A percentile compares a stretch with the other conserved stretches of the same genome.
phyloP scores from a whole-genome alignment of 2,888 invertebrate genomes.

The Parapristionchus giblindavisi region DNA sequence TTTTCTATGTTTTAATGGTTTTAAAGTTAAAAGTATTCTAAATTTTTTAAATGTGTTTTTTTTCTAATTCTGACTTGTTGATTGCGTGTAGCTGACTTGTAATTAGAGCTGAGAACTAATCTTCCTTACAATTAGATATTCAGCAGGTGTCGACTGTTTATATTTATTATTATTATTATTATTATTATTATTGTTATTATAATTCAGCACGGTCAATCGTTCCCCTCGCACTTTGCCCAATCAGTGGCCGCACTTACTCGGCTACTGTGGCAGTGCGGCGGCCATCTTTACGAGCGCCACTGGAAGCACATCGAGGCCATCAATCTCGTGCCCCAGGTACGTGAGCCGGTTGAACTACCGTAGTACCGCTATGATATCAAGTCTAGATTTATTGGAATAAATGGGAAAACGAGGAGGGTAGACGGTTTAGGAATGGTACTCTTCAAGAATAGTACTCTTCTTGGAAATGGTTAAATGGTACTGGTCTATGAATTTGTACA shows the following conservation, averaged over 20 bases:
- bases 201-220: constrained; percentile 32
- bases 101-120: too few relatives aligned
- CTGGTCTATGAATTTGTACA: too few relatives aligned
- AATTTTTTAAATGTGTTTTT: background rate
- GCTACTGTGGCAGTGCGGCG: constrained; percentile 34
- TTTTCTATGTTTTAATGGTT: too few relatives aligned
- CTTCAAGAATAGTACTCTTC: too few relatives aligned
- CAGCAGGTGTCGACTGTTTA: background rate
- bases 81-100: too few relatives aligned
- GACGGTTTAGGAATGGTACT: too few relatives aligned
- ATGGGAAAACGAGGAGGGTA: too few relatives aligned
- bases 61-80: background rate
- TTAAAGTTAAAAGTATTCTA: too few relatives aligned
- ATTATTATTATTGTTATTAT: background rate
- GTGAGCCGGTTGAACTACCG: too few relatives aligned
- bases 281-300: constrained; percentile 33
- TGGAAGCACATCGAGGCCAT: constrained; percentile 32
- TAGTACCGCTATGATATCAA: background rate
- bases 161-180: background rate
- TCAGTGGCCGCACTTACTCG: background rate
- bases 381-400: too few relatives aligned
- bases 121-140: too few relatives aligned
- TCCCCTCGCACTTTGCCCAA: constrained; percentile 18
- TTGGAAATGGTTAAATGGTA: too few relatives aligned
- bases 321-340: constrained; percentile 37